phyloP scores from a whole-genome alignment of 2,797 vertebrate species.

The Melopsittacus undulatus region DNA sequence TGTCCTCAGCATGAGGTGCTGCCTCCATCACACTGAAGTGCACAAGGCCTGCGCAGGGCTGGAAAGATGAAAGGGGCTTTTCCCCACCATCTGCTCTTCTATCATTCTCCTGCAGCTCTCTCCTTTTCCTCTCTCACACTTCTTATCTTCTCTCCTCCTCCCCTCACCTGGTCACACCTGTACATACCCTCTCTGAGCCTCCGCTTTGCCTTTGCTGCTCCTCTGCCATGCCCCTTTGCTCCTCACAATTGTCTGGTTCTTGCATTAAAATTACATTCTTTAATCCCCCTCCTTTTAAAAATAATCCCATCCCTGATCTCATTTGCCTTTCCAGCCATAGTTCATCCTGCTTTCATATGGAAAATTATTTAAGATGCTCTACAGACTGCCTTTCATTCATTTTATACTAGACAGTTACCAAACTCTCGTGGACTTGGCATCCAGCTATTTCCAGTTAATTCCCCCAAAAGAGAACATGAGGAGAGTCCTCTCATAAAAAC shows the following conservation, averaged over 20 bases:
- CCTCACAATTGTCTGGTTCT: neutral
- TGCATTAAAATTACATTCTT: neutral
- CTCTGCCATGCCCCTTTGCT: neutral
- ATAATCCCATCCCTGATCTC: neutral
- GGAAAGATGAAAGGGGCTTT: neutral
- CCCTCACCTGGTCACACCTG: neutral
- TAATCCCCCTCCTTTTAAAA: neutral
- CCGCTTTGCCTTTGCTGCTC: neutral
- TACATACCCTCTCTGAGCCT: neutral
- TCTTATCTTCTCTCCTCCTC: neutral
- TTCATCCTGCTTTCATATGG: neutral
- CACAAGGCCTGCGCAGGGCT: neutral
- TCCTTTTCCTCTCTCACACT: neutral
- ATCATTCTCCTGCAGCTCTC: neutral
- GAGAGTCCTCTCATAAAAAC: neutral
- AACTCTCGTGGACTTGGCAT: neutral
- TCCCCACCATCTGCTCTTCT: neutral
- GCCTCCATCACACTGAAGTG: fast-evolving
- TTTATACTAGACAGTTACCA: neutral
- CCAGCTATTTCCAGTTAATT: neutral
- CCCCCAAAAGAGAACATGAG: neutral
- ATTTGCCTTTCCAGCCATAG: neutral
- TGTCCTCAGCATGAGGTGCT: fast-evolving
- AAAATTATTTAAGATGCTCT: neutral
- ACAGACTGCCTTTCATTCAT: neutral